A percentile compares a stretch with the other conserved stretches of the same genome.
Conservation (phyloP, 2,888 invertebrate species). For the Temnothorax rugatulus region DNA sequence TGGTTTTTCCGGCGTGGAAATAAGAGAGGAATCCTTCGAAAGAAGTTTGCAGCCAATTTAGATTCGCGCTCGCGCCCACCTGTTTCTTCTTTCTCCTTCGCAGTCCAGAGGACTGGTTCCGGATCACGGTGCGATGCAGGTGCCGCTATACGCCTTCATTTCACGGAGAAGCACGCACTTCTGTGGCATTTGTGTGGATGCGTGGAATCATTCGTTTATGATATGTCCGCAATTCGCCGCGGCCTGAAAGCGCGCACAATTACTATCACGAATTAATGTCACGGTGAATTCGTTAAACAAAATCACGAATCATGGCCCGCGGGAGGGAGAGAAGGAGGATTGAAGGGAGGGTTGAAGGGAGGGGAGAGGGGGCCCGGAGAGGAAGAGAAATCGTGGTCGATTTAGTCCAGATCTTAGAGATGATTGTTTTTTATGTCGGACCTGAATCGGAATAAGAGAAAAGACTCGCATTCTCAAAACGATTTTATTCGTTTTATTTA, state of each 20-base stretch:
- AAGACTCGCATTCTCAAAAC: not conserved
- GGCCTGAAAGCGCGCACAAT: constrained; percentile 41
- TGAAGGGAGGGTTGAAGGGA: not conserved
- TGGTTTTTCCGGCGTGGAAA: not conserved
- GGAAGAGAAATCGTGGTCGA: not conserved
- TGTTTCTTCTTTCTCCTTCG: constrained; percentile 34
- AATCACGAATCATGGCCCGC: constrained; percentile 2
- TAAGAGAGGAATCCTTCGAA: not conserved
- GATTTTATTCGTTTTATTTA: constrained; percentile 9
- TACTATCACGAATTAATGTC: constrained; percentile 38
- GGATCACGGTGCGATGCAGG: constrained; percentile 68
- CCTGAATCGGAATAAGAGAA: not conserved
- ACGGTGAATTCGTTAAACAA: constrained; percentile 11
- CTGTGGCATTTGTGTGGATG: not conserved
- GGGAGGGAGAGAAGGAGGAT: not conserved
- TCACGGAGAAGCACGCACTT: constrained; percentile 15
- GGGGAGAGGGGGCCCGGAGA: not conserved
- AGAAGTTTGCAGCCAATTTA: not conserved
- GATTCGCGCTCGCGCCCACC: constrained; percentile 13
- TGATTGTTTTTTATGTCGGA: not conserved
- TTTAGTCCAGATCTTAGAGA: not conserved
- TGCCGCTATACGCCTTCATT: constrained; percentile 57
- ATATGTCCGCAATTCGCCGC: constrained; percentile 22
- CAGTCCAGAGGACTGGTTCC: constrained; percentile 69
- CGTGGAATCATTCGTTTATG: not conserved